Evolutionary conservation across 2,888 invertebrate species (phyloP), one percentile per base, ranked within the genome.

Genomic region (Cryptus armator): DNA sequence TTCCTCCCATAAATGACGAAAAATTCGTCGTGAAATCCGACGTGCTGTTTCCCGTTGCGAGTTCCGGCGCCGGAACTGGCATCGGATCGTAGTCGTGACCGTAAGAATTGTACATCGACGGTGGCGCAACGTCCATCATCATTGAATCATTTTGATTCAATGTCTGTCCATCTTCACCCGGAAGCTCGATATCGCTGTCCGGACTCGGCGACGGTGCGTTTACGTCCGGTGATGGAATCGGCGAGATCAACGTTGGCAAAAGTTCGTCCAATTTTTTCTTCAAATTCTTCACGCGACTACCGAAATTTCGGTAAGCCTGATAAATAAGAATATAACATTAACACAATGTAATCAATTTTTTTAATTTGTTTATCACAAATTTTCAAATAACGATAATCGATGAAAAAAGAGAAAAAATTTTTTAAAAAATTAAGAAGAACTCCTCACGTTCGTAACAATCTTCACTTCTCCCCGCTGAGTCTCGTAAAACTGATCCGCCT

Each of bases 251-350:
- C 7, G 96, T 96, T 19, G 96, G 96, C 88, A 96, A 95, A 83
- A 98, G 94, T 89, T 98, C 98, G 88, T 98, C 98, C 24, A 99
- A 94, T 92, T 98, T 98, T 76, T 97, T 96, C 92, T 98, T 97
- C 70, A 99, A 95, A 75, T 96, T 96, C 90, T 98, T 97, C 0
- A 99, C 98, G 83, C 98, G 95, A 14, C 96, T 96, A 0, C 98
- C 98, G 94, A 99, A 99, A 93, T 98, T 98, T 94, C 97, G 98
- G 93, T 99, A 99, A 1, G 99, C 99, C 98, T 99, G 91, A 16
- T 93, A 89, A 46, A 48, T 16, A 37, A 12, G n/a, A 62, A 62
- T 12, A 14, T 1, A 43, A 29, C 24, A n/a, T 48, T 48, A n/a
- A 48, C 12, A 48, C 9, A 48, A 2, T 37, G 5, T 24, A 24